A percentile compares a stretch with the other conserved stretches of the same genome.
Evolutionary conservation across 2,888 invertebrate species (phyloP).

Genomic region (Troilus luridus): DNA sequence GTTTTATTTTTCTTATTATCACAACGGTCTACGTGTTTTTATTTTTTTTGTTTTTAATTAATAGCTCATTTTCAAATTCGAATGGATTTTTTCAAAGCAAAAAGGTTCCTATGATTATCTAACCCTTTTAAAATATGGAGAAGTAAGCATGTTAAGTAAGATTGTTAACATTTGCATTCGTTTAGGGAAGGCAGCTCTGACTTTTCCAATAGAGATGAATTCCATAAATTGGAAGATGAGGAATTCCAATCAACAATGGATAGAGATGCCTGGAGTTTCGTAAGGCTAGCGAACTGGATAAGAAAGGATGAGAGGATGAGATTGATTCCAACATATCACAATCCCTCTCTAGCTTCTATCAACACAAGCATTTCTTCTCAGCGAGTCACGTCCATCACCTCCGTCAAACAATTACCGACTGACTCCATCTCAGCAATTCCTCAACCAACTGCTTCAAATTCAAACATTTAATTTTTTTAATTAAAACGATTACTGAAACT

Average conservation of each 20-base stretch:
- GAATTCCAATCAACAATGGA: conserved; percentile 23
- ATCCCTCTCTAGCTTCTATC: neutral
- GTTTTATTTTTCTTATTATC: no score
- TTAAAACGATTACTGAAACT: no score
- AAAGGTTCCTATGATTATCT: no score
- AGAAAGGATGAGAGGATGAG: neutral
- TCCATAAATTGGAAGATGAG: conserved; percentile 16
- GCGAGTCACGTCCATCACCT: conserved; percentile 6
- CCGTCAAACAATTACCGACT: neutral
- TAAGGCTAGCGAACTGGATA: neutral
- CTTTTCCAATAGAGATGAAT: neutral
- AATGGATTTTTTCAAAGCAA: no score
- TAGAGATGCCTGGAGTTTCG: neutral
- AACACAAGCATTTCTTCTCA: conserved; percentile 4
- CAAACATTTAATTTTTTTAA: no score
- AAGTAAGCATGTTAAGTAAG: neutral
- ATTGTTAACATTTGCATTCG: neutral
- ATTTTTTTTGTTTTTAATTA: no score
- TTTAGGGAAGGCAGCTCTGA: neutral
- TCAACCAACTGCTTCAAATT: neutral
- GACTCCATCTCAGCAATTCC: neutral
- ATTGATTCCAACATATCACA: conserved; percentile 20
- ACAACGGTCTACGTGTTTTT: no score
- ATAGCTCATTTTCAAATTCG: no score
- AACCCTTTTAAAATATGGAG: neutral